Percentiles rank a stretch among this genome's conserved stretches.
Evolutionary conservation across 53 echinoderm and acorn worm genomes (phyloP).

Genomic region (Patiria pectinifera): DNA sequence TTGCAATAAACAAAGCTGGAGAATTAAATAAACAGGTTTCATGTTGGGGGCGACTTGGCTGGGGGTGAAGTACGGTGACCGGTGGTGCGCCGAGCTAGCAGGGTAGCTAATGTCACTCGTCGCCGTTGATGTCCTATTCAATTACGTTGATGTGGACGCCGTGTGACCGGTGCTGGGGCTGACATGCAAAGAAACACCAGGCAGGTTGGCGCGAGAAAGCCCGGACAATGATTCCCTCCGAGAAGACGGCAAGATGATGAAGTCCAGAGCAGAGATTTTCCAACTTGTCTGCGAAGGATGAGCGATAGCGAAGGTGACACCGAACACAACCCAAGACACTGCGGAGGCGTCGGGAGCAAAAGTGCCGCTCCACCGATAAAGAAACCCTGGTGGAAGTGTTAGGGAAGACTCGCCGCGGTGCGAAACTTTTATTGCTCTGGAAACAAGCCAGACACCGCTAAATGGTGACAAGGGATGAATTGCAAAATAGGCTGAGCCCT

Average conservation of each 20-base stretch:
- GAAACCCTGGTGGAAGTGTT: neutral
- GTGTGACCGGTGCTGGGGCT: neutral
- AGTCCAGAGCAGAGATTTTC: constrained; percentile 1
- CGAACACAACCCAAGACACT: neutral
- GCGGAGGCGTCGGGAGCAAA: neutral
- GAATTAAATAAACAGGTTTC: constrained; percentile 72
- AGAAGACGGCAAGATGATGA: neutral
- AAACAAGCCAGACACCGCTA: constrained; percentile 32
- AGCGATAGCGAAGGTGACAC: neutral
- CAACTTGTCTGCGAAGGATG: neutral
- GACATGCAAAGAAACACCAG: too few relatives aligned
- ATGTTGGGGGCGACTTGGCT: constrained; percentile 34
- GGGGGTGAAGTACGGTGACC: constrained; percentile 14
- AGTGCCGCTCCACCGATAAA: neutral
- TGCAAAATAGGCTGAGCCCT: constrained; percentile 48
- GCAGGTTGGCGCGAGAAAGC: neutral
- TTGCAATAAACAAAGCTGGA: constrained; percentile 70
- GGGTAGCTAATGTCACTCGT: neutral
- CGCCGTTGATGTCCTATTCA: constrained; percentile 38
- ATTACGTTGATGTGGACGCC: constrained; percentile 25
- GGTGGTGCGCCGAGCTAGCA: neutral
- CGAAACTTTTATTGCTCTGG: constrained; percentile 44
- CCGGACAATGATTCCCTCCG: neutral
- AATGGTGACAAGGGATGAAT: constrained; percentile 31
- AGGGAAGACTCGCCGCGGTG: neutral